Base-by-base conservation (phyloP, 1,140 invertebrate genomes). In the Oncopodura yosiiana region DNA sequence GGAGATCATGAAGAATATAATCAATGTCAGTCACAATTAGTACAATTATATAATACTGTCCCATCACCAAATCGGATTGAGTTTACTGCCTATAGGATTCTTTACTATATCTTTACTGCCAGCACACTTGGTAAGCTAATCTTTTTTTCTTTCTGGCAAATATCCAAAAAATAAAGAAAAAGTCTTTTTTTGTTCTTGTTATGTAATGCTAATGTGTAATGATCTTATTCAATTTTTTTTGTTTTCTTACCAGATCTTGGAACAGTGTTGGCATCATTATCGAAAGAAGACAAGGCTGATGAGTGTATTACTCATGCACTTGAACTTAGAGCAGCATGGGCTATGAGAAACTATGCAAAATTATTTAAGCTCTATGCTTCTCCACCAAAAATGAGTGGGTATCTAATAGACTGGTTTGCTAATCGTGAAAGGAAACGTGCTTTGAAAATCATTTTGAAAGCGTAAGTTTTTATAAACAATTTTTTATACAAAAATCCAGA, bases 81-180 rank as follows among this genome's bases (percentile, higher is more conserved):
- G 74, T 99, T 99, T 71, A 85, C 83, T 34, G 90, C 91, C 49
- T 98, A 99, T 73, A 80, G 79, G 55, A 91, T 99, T 70, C 74
- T 99, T 8, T 98, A 98, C 71, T 96, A 92, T 66, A 93, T 99
- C 56, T 97, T 92, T 66, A 95, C 93, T 6, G 92, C 90, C 71
- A 95, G 94, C 74, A 89, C 87, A 55, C 78, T 90, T 78, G 93
- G 93, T 96, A 79, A 70, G 74, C 65, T 24, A 26, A 8, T 11
- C 43, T 24, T 27, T 5, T 8, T 21, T 41, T 41, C n/a, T n/a
- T n/a, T n/a, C n/a, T n/a, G n/a, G n/a, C n/a, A n/a, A n/a, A n/a
- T n/a, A 14, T 41, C 18, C 6, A 14, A 19, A 6, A 41, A 41
- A 41, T 12, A 9, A 16, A 8, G 19, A 41, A n/a, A n/a, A n/a